Base-by-base conservation (phyloP, 2,888 invertebrate species). In the Philonicus albiceps region DNA sequence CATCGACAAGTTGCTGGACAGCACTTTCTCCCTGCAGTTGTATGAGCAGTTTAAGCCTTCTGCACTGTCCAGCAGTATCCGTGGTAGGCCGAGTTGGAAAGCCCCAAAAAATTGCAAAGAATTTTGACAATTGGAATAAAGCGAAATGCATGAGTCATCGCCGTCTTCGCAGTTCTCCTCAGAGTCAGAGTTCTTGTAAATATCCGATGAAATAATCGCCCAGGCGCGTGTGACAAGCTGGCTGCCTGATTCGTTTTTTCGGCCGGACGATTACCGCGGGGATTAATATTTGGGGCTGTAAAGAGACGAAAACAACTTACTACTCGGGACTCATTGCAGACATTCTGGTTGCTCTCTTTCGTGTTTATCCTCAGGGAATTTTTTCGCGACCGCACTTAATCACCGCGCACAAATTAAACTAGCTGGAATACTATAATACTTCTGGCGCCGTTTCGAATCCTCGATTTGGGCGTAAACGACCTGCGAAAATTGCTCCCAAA, bases 301-400 rank as follows among this genome's bases (percentile, higher is more conserved):
- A 85, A 49, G 7, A 37, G 83, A 86, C 87, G 88, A 89, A 88
- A 88, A 88, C 31, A 87, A 92, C 96, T 96, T 93, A 96, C 96
- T 96, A 96, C 95, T 96, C 96, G 90, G 96, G 96, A 95, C 96
- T 96, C 96, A 96, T 96, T 89, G 92, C 92, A 89, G 92, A 92
- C 92, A 92, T 92, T 90, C 90, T 88, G 37, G 53, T 43, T 34
- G 64, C 86, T 34, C 49, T 40, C 22, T 83, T 22, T 72, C 37
- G 37, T 83, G 55, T 83, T 34, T 37, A 22, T 78, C 27, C 43
- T 27, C 31, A 64, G 37, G n/a, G 27, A 84, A 81, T 83, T 87
- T 37, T 87, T 80, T 80, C 43, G 19, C 55, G 53, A 73, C 55
- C 84, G 40, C 85, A 64, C 80, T 53, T 43, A 27, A 76, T 30